Conservation (phyloP, 2,797 vertebrate genomes). For the Chelidonichthys spinosus region DNA sequence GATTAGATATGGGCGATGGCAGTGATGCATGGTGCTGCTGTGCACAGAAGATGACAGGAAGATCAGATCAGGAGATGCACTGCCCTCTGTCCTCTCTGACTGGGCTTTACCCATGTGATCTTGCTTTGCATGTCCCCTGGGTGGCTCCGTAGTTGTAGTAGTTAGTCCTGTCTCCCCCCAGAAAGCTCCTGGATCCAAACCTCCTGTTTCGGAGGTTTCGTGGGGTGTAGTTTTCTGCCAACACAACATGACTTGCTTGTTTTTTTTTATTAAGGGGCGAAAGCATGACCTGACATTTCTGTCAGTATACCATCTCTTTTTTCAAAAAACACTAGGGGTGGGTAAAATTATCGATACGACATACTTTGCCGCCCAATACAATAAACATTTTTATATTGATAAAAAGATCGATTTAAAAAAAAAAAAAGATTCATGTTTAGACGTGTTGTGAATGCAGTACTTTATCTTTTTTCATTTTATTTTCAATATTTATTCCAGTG, state of each 20-base stretch:
- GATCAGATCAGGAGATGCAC: constrained; percentile 43
- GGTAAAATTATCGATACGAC: too few relatives aligned
- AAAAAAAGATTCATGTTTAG: too few relatives aligned
- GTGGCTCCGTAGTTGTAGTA: not conserved
- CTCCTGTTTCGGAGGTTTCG: not conserved
- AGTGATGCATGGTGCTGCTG: constrained; percentile 31
- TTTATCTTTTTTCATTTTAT: too few relatives aligned
- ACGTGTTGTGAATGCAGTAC: too few relatives aligned
- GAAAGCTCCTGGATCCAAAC: not conserved
- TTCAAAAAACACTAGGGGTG: too few relatives aligned
- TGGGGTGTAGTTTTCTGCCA: not conserved
- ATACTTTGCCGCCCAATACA: too few relatives aligned
- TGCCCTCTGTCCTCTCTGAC: constrained; percentile 2
- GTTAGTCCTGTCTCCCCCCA: not conserved
- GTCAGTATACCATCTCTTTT: not conserved
- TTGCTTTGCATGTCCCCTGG: not conserved
- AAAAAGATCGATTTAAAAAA: too few relatives aligned
- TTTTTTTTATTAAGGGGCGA: not conserved
- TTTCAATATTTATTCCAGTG: too few relatives aligned
- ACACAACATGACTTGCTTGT: not conserved
- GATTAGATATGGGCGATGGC: constrained; percentile 40
- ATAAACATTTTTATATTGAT: too few relatives aligned
- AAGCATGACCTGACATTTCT: not conserved
- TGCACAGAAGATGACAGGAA: constrained; percentile 16
- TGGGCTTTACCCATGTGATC: not conserved